Conservation (phyloP, 1,140 invertebrate species). For the Lepidostoma basale region DNA sequence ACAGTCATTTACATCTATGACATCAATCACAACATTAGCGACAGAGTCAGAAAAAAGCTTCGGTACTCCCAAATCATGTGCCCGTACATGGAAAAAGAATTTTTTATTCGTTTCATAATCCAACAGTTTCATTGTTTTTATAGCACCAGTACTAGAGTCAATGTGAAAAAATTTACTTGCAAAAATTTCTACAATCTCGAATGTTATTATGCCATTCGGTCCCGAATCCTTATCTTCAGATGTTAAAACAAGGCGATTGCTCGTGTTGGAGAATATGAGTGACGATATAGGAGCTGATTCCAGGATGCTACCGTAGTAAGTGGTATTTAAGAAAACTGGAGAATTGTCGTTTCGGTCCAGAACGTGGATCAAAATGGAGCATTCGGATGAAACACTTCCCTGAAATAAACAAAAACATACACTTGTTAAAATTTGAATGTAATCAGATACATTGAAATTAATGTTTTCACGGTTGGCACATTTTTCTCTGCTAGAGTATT, state of each 20-base stretch:
- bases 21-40: conserved; percentile 70
- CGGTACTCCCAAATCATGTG: conserved; percentile 76
- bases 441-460: no score
- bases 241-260: conserved; percentile 75
- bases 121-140: conserved; percentile 73
- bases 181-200: conserved; percentile 78
- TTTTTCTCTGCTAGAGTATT: no score
- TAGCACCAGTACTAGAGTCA: conserved; percentile 83
- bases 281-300: conserved; percentile 77
- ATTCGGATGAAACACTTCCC: conserved; percentile 62
- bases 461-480: no score
- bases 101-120: conserved; percentile 76
- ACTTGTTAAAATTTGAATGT: background rate
- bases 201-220: conserved; percentile 78
- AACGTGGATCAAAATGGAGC: conserved; percentile 71
- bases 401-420: conserved; percentile 25
- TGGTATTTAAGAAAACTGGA: conserved; percentile 71
- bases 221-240: conserved; percentile 77
- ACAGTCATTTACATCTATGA: conserved; percentile 83
- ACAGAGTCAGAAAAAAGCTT: conserved; percentile 72
- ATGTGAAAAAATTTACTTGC: conserved; percentile 77
- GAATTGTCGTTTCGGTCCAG: conserved; percentile 80
- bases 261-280: conserved; percentile 65
- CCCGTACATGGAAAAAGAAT: conserved; percentile 76
- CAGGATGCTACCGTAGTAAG: conserved; percentile 75